Evolutionary conservation across 1,140 invertebrate genomes (phyloP), one percentile per base, ranked within the genome.

Genomic region (Phortica variegata): DNA sequence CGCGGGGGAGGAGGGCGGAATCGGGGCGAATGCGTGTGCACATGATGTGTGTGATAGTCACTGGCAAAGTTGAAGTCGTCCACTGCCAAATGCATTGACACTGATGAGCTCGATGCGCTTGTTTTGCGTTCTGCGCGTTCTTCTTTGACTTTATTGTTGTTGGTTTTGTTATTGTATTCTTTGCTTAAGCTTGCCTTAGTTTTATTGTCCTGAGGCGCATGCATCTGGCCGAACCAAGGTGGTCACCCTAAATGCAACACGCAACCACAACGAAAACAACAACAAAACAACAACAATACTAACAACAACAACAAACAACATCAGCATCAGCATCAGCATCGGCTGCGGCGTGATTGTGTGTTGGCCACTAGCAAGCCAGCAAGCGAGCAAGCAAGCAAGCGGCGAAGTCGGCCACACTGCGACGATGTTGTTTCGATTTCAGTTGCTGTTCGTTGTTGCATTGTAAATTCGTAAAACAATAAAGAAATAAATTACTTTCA

Each of bases 401-500:
- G 29, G n/a, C 7, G 7, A n/a, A n/a, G n/a, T n/a, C n/a, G n/a
- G n/a, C n/a, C n/a, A n/a, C n/a, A n/a, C n/a, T n/a, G n/a, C n/a
- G n/a, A n/a, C n/a, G n/a, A n/a, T 69, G 69, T 69, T 61, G 60
- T 65, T 63, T 51, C 62, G 60, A 59, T 62, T 53, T 47, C 38
- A 49, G 47, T 48, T 58, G 58, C 57, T 59, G 62, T 60, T 54
- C 51, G 59, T 63, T 63, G 63, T 68, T 68, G 60, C 65, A 71
- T 70, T 72, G 68, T 72, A 72, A 72, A 65, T 72, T 72, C 68
- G 68, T 72, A 72, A 72, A 72, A 72, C 68, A 72, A 72, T 72
- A 72, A 72, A 72, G 68, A 72, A 72, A 72, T 72, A 72, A 72
- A 72, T 72, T 72, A 72, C 68, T 72, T 72, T 72, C 68, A 65